Evolutionary conservation across 2,888 invertebrate species (phyloP).

Genomic region (Nasonia oneida): DNA sequence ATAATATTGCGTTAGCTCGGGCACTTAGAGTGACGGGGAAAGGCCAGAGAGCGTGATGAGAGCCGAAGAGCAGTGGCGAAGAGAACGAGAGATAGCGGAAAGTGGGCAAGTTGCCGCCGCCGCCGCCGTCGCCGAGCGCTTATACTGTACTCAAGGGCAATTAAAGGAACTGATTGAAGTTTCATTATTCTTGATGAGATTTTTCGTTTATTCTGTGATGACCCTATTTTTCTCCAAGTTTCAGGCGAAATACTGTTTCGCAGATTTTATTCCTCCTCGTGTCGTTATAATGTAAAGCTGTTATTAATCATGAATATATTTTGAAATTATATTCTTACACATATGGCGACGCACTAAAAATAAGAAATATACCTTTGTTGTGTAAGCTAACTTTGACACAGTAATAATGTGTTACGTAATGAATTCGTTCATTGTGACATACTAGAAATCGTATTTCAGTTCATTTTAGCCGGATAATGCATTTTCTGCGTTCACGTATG

Average conservation of each 20-base stretch:
- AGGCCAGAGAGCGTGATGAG: neutral
- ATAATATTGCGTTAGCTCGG: constrained; percentile 56
- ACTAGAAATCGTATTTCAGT: constrained; percentile 29
- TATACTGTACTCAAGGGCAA: constrained; percentile 4
- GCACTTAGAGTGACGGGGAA: constrained; percentile 35
- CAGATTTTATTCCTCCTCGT: too few relatives aligned
- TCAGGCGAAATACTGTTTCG: neutral
- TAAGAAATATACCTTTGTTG: neutral
- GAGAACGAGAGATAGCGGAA: constrained; percentile 14
- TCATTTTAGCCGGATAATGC: constrained; percentile 38
- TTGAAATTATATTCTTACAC: neutral
- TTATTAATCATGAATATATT: too few relatives aligned
- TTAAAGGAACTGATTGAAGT: constrained; percentile 29
- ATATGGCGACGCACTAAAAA: too few relatives aligned
- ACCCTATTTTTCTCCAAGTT: neutral
- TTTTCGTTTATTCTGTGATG: constrained; percentile 5
- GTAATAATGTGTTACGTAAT: neutral
- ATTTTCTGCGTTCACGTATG: constrained; percentile 35
- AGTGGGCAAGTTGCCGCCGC: neutral
- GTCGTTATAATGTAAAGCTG: too few relatives aligned
- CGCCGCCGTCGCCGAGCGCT: neutral
- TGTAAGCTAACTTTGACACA: neutral
- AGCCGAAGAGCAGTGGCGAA: constrained; percentile 9
- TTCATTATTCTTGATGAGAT: constrained; percentile 28
- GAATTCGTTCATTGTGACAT: neutral